These are phyloP conservation scores for Strigamia transsilvanica DNA, from an alignment of 2,888 invertebrate genomes.

Conservation along the genomic window DNA sequence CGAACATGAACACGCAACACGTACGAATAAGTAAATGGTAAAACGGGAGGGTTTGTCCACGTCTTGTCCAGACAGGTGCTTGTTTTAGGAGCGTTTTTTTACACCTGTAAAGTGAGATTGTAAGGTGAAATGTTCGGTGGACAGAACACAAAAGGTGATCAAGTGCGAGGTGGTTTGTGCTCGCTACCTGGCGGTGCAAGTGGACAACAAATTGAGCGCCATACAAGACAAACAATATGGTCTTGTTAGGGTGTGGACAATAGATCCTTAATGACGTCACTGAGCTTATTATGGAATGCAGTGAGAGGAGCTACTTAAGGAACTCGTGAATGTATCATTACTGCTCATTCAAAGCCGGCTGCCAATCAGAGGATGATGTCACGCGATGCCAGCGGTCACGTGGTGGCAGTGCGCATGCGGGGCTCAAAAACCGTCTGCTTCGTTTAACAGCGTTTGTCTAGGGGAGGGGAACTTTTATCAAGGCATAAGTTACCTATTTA, in stretches of 20 bases:
- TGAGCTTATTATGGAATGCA: slow-evolving; percentile 26
- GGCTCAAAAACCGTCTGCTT: slow-evolving; percentile 17
- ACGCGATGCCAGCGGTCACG: slow-evolving; percentile 13
- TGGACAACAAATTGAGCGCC: slow-evolving; percentile 50
- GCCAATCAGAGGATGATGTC: slow-evolving; percentile 31
- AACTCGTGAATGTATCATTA: slow-evolving; percentile 52
- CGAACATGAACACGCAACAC: not conserved
- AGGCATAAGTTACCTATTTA: not conserved
- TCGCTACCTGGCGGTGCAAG: slow-evolving; percentile 26
- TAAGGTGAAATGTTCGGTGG: not conserved
- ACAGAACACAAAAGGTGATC: slow-evolving; percentile 10
- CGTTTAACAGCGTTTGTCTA: slow-evolving; percentile 49
- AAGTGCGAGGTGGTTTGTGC: slow-evolving; percentile 31
- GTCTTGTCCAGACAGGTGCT: not conserved
- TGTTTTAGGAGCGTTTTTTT: not conserved
- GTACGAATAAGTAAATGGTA: not conserved
- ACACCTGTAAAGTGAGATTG: not conserved
- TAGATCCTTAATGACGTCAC: slow-evolving; percentile 53
- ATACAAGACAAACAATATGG: slow-evolving; percentile 52
- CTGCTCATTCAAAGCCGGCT: slow-evolving; percentile 51
- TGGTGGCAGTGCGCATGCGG: slow-evolving; percentile 7
- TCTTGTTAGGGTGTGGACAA: slow-evolving; percentile 36
- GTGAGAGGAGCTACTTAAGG: slow-evolving; percentile 32
- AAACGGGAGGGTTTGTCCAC: not conserved
- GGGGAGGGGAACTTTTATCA: slow-evolving; percentile 18